Base-by-base conservation (phyloP, 2,888 invertebrate species). In the Acrocera orbiculus region DNA sequence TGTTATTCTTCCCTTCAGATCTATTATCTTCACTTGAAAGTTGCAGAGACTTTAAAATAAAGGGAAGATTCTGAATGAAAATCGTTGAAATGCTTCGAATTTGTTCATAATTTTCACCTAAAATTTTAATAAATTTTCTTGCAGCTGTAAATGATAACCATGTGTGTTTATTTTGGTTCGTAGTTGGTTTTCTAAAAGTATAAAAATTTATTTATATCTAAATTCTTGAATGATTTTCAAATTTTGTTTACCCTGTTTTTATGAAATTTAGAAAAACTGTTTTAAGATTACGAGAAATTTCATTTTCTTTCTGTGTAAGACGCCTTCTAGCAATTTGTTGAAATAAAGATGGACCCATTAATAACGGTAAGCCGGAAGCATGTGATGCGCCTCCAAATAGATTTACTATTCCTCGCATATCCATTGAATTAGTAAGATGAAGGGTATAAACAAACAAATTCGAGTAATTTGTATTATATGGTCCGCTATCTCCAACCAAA, bases 241-340 rank as follows among this genome's bases (percentile, higher is more conserved):
- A 7, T 19, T 19, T 19, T 19, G 19, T 19, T 44, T 48, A 65
- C 68, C 69, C 56, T 43, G 56, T 64, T 48, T 65, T 69, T 3
- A 69, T 56, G 41, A 67, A 69, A 47, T 63, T 66, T 2, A 58
- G 57, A 57, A 69, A 65, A 33, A 62, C 49, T 16, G 61, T 56
- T 40, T 66, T 62, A 29, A 71, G 50, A 35, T 60, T 56, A 22
- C 63, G 58, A 43, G 66, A 68, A 11, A 71, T 52, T 40, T 63
- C 61, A 44, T 69, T 69, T 50, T 80, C 78, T 5, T 64, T 62
- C 16, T 59, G 49, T 13, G 64, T 68, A 34, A 74, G 65, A 8
- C 73, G 64, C 29, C 75, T 61, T 20, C 77, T 65, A 2, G 72
- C 68, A 36, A 76, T 62, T 59, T 76, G 73, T 42, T 73, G 70